phyloP scores from a whole-genome alignment of 1,140 invertebrate genomes.

The Cotesia vestalis region DNA sequence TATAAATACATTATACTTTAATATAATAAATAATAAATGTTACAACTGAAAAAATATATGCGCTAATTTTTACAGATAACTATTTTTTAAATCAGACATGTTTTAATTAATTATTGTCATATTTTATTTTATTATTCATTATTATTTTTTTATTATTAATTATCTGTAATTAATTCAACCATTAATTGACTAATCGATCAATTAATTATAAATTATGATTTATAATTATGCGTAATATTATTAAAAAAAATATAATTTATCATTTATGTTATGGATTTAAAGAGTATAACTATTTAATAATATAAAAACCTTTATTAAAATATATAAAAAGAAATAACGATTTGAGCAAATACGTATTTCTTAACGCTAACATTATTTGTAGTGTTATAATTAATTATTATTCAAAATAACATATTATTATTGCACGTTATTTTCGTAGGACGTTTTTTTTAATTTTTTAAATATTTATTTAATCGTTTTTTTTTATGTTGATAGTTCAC shows the following conservation, averaged over 20 bases:
- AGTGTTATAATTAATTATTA: constrained; percentile 22
- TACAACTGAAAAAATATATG: constrained; percentile 51
- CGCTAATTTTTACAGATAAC: constrained; percentile 29
- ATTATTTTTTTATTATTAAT: too few relatives aligned
- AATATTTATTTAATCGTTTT: constrained; percentile 2
- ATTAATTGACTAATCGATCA: constrained; percentile 25
- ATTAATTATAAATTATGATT: background rate
- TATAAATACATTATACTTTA: constrained; percentile 54
- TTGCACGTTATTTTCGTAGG: constrained; percentile 58
- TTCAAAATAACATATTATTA: constrained; percentile 52
- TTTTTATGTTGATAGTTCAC: too few relatives aligned
- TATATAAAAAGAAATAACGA: constrained; percentile 63
- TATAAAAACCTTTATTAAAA: constrained; percentile 61
- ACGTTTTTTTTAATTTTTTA: constrained; percentile 5
- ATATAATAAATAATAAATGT: constrained; percentile 61
- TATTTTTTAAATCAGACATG: constrained; percentile 1
- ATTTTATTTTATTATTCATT: background rate
- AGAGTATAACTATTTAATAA: background rate
- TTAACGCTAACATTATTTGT: constrained; percentile 46
- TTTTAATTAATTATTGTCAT: background rate
- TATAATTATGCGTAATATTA: constrained; percentile 40
- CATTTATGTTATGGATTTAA: constrained; percentile 40
- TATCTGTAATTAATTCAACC: constrained; percentile 8
- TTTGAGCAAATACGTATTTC: constrained; percentile 60
- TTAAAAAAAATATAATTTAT: constrained; percentile 63